These are phyloP conservation scores for Acanthornis magna DNA, from an alignment of 2,797 vertebrate genomes.

Conservation along the genomic window DNA sequence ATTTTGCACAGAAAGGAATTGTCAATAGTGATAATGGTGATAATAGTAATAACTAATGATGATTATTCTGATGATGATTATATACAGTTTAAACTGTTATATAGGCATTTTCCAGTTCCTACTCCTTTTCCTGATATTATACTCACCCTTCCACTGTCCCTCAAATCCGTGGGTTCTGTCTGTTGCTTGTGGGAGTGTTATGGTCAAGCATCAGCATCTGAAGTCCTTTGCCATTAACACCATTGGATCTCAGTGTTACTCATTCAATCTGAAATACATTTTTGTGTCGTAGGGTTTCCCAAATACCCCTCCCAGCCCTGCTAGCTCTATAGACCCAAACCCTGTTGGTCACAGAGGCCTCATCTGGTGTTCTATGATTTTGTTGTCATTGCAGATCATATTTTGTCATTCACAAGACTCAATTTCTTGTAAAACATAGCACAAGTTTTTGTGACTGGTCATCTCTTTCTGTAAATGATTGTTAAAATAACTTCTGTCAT, in stretches of 20 bases:
- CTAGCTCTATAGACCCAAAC: not conserved
- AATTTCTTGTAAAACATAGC: not conserved
- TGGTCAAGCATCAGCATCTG: not conserved
- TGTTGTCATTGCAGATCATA: not conserved
- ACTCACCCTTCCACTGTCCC: not conserved
- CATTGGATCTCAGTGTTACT: not conserved
- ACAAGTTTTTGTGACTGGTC: not conserved
- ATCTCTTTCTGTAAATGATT: not conserved
- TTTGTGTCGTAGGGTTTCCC: not conserved
- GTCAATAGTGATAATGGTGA: not conserved
- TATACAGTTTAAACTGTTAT: not conserved
- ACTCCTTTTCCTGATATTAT: not conserved
- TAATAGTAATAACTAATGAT: not conserved
- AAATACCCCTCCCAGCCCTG: not conserved
- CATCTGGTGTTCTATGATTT: not conserved
- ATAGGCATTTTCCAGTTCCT: not conserved
- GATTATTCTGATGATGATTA: not conserved
- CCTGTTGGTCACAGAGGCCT: not conserved
- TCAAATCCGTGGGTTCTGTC: not conserved
- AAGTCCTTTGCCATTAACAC: not conserved
- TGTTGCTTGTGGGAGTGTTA: not conserved
- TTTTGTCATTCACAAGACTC: not conserved
- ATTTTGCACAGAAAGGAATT: not conserved
- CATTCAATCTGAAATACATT: not conserved
- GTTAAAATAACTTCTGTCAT: not conserved